Evolutionary conservation across 2,888 invertebrate species (phyloP).

Genomic region (Melieria crassipennis): DNA sequence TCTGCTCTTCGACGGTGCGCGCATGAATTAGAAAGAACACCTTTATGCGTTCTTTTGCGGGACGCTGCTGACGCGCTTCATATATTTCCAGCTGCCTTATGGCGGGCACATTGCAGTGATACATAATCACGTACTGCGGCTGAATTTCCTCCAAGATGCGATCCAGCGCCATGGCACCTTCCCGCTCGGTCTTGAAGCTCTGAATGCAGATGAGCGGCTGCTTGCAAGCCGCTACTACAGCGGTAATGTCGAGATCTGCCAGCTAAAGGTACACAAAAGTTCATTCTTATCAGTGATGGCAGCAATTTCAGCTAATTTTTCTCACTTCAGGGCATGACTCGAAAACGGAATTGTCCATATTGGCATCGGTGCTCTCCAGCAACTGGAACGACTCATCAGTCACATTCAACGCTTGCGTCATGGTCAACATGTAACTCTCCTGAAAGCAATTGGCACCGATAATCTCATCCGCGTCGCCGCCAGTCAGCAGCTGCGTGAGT

Average conservation of each 20-base stretch:
- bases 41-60: constrained; percentile 69
- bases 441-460: constrained; percentile 68
- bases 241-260: constrained; percentile 75
- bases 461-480: constrained; percentile 51
- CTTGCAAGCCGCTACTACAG: constrained; percentile 68
- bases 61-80: constrained; percentile 71
- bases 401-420: constrained; percentile 69
- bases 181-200: constrained; percentile 77
- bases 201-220: constrained; percentile 80
- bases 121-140: constrained; percentile 88
- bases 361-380: constrained; percentile 7
- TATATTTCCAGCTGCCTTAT: constrained; percentile 91
- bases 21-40: constrained; percentile 92
- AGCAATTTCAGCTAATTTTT: background rate
- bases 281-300: too few species aligned
- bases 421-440: constrained; percentile 76
- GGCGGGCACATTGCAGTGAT: constrained; percentile 87
- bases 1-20: constrained; percentile 96
- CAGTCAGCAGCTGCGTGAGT: constrained; percentile 55
- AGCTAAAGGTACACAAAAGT: constrained; percentile 65
- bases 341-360: constrained; percentile 66
- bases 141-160: constrained; percentile 73
- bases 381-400: constrained; percentile 30
- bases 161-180: constrained; percentile 78
- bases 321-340: constrained; percentile 73